phyloP scores from a whole-genome alignment of 2,113 vertebrate species.

The Psilopsiagon aurifrons region DNA sequence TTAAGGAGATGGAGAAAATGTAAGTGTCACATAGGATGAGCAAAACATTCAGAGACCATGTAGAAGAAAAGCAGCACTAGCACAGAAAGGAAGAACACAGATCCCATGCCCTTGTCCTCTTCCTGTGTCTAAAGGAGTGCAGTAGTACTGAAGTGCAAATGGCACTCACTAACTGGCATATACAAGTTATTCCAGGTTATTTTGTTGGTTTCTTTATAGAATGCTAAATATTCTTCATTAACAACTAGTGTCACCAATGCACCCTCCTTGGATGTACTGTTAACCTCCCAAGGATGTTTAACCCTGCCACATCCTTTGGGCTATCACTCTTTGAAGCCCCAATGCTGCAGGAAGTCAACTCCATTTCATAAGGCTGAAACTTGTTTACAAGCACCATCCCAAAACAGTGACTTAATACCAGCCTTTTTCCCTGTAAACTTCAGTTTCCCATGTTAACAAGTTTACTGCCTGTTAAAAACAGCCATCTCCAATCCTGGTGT shows the following conservation, averaged over 20 bases:
- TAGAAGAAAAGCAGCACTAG: not conserved
- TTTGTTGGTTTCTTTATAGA: not conserved
- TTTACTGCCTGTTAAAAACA: not conserved
- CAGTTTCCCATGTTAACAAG: not conserved
- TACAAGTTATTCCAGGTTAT: not conserved
- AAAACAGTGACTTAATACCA: not conserved
- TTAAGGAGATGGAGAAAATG: not conserved
- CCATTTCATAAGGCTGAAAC: not conserved
- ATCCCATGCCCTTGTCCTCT: not conserved
- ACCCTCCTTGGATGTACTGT: accelerated
- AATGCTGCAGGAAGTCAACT: not conserved
- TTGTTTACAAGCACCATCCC: not conserved
- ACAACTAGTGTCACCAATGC: accelerated
- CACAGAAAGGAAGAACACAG: not conserved
- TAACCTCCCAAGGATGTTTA: not conserved
- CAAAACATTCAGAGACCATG: not conserved
- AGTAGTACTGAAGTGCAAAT: not conserved
- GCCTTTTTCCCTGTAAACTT: not conserved
- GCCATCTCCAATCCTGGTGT: not conserved
- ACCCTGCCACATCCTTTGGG: not conserved
- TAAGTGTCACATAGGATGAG: not conserved
- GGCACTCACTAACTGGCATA: not conserved
- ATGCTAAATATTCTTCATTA: not conserved
- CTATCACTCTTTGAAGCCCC: not conserved
- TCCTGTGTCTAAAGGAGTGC: not conserved